Evolutionary conservation across 2,113 vertebrate species (phyloP), one percentile per base, ranked within the genome.

Genomic region (Cryptomyrus ogoouensis): DNA sequence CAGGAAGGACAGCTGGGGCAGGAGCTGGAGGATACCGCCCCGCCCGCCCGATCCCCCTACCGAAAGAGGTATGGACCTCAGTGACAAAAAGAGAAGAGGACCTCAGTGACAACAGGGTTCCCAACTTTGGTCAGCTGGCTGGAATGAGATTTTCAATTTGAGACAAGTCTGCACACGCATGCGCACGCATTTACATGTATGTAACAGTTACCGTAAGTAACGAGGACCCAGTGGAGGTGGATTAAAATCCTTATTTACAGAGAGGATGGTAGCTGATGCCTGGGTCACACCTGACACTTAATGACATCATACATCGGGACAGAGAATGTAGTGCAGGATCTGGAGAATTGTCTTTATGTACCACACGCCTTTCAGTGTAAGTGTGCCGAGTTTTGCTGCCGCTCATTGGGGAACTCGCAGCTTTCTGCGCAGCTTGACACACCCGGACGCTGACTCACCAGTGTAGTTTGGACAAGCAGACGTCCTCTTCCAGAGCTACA

Each of bases 321-420:
- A 77, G 31, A 77, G 31, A 39, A 52, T 93, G 89, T 88, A 91
- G 84, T 90, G 93, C 92, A 42, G 47, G 44, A 89, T 89, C 89
- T 88, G 91, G 70, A 89, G 3, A 90, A 90, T 89, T 83, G 74
- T 90, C 83, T 24, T 47, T 90, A 90, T 21, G 24, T 3, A 39
- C 21, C 9, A 85, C 27, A 46, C 8, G n/a, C n/a, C 42, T 24
- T 50, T 21, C 13, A 3, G 15, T 31, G n/a, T 31, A 24, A 89
- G 13, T 53, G 49, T 35, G 39, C 47, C 12, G n/a, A 74, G n/a
- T 52, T 35, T 53, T 85, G 9, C n/a, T 31, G 62, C 4, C 10
- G 10, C 4, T n/a, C 74, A 27, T 5, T 6, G n/a, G 12, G 9
- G 9, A 31, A 50, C 44, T 85, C 8, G 6, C 6, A 85, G 46